Conservation (phyloP, 2,113 vertebrate species). For the Lampris megalopsis region DNA sequence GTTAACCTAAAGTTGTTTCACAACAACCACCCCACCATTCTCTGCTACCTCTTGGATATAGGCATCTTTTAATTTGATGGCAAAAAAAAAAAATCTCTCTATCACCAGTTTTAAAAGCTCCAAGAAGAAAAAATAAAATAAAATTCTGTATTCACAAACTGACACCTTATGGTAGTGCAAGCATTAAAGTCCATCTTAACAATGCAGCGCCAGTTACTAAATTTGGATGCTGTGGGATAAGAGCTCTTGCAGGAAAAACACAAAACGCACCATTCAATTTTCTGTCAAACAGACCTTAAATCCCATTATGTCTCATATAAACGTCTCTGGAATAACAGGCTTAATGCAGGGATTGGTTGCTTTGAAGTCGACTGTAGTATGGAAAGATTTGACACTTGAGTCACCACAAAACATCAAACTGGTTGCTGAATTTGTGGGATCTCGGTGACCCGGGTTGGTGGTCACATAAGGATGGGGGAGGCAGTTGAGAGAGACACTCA, state of each 20-base stretch:
- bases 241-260: constrained; percentile 24
- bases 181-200: not conserved
- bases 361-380: constrained; percentile 35
- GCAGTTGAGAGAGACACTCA: not conserved
- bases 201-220: not conserved
- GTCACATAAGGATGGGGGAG: constrained; percentile 34
- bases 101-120: constrained; percentile 19
- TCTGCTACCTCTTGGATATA: constrained; percentile 25
- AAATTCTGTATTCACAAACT: constrained; percentile 15
- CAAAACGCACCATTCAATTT: constrained; percentile 4
- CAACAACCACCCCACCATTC: constrained; percentile 25
- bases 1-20: constrained; percentile 46
- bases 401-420: constrained; percentile 53
- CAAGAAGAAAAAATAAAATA: constrained; percentile 7
- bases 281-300: not conserved
- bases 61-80: constrained; percentile 10
- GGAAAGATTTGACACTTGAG: constrained; percentile 70
- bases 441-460: constrained; percentile 56
- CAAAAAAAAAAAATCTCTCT: not conserved
- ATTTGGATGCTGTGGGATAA: constrained; percentile 18
- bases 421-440: constrained; percentile 65
- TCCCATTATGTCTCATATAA: constrained; percentile 15
- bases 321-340: constrained; percentile 15
- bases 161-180: not conserved
- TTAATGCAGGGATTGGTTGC: constrained; percentile 44